A percentile compares a stretch with the other conserved stretches of the same genome.
Conservation (phyloP, 2,113 vertebrate species). For the Orycteropus afer region DNA sequence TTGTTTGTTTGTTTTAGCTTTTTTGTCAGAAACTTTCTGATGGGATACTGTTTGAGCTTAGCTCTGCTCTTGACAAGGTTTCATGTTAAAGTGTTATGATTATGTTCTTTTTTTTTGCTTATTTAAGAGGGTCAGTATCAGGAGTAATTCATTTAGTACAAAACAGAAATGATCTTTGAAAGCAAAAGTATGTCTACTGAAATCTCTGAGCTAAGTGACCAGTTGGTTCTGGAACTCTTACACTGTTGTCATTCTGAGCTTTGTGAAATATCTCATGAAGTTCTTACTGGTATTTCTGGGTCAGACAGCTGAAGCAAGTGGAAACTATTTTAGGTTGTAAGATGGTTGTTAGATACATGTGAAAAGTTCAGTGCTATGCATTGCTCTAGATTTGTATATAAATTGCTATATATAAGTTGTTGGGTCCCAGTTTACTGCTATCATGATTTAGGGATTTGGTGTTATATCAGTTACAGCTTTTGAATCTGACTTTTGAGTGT, state of each 20-base stretch:
- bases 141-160: not conserved
- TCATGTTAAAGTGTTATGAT: not conserved
- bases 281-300: not conserved
- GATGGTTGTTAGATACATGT: not conserved
- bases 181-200: not conserved
- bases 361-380: not conserved
- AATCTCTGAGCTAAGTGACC: not conserved
- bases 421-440: not conserved
- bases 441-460: not conserved
- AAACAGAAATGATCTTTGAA: not conserved
- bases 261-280: not conserved
- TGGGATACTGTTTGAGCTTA: slow-evolving; percentile 26
- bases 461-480: not conserved
- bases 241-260: not conserved
- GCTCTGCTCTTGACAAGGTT: not conserved
- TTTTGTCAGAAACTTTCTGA: slow-evolving; percentile 51
- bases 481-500: not conserved
- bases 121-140: not conserved
- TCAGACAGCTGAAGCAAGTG: not conserved
- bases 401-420: not conserved
- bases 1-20: not conserved
- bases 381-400: not conserved
- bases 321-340: slow-evolving; percentile 15
- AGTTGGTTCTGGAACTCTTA: not conserved
- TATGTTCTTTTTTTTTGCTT: not conserved